Conservation (phyloP, 2,888 invertebrate species). For the Tryphoninae sp. region DNA sequence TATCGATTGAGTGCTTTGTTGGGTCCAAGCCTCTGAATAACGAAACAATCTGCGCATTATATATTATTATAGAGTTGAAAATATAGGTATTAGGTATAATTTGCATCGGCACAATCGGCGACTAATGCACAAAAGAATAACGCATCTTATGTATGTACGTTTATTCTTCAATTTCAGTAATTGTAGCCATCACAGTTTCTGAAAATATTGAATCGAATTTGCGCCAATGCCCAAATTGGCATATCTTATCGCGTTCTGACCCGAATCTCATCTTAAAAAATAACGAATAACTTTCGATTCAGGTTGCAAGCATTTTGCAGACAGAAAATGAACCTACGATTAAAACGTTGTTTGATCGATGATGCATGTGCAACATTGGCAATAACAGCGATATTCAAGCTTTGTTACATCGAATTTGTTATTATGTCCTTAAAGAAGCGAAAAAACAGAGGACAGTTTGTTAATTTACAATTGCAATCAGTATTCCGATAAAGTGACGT, state of each 20-base stretch:
- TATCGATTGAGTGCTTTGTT: constrained; percentile 39
- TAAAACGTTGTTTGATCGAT: neutral
- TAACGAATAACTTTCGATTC: no score
- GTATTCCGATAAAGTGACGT: constrained; percentile 6
- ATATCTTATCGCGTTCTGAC: neutral
- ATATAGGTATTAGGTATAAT: constrained; percentile 6
- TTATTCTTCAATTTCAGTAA: constrained; percentile 4
- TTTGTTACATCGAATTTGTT: constrained; percentile 16
- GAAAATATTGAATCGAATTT: neutral
- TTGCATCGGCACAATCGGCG: neutral
- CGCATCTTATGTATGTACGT: neutral
- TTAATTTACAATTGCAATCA: constrained; percentile 15
- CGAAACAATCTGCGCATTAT: constrained; percentile 13
- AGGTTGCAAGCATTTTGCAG: no score
- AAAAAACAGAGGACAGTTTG: neutral
- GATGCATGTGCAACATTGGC: neutral
- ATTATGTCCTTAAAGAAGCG: neutral
- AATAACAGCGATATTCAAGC: neutral
- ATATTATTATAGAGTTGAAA: neutral
- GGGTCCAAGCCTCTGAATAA: constrained; percentile 37
- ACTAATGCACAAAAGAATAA: constrained; percentile 20
- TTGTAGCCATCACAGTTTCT: neutral
- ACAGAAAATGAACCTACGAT: no score
- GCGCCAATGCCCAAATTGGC: neutral
- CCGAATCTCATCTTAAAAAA: no score